phyloP scores from a whole-genome alignment of 1,140 invertebrate species.

The Zaprionus lachaisei region DNA sequence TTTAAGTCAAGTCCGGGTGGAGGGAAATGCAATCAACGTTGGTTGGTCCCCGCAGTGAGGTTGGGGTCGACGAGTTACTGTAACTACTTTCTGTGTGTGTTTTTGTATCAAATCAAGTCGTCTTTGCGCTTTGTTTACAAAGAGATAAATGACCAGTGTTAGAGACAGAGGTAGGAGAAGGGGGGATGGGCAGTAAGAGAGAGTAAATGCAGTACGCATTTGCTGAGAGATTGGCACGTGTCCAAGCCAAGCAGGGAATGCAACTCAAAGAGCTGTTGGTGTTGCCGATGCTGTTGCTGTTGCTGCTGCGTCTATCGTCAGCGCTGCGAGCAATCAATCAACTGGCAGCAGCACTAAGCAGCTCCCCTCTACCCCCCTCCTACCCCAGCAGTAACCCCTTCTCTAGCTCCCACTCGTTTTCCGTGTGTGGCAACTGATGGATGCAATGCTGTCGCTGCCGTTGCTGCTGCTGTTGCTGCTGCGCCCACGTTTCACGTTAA shows the following conservation, averaged over 20 bases:
- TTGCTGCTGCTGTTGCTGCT: background rate
- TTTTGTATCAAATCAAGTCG: slow-evolving; percentile 63
- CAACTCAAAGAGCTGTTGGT: slow-evolving; percentile 21
- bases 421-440: slow-evolving; percentile 31
- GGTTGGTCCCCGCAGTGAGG: slow-evolving; percentile 28
- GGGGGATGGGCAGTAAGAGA: background rate
- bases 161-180: background rate
- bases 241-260: slow-evolving; percentile 35
- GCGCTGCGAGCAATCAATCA: slow-evolving; percentile 53
- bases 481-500: slow-evolving; percentile 46
- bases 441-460: slow-evolving; percentile 1
- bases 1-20: slow-evolving; percentile 16
- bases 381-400: background rate
- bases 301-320: slow-evolving; percentile 23
- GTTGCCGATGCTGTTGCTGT: background rate
- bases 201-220: slow-evolving; percentile 10
- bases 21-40: slow-evolving; percentile 49
- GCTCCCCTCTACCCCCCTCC: background rate
- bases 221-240: slow-evolving; percentile 31
- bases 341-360: slow-evolving; percentile 39
- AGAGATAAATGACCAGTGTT: slow-evolving; percentile 56
- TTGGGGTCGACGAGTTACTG: background rate
- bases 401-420: background rate
- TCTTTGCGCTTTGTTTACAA: slow-evolving; percentile 44
- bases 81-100: slow-evolving; percentile 1